These are phyloP conservation scores for Ramazzottius varieornatus DNA, from an alignment of 2,888 invertebrate species.

Conservation along the genomic window DNA sequence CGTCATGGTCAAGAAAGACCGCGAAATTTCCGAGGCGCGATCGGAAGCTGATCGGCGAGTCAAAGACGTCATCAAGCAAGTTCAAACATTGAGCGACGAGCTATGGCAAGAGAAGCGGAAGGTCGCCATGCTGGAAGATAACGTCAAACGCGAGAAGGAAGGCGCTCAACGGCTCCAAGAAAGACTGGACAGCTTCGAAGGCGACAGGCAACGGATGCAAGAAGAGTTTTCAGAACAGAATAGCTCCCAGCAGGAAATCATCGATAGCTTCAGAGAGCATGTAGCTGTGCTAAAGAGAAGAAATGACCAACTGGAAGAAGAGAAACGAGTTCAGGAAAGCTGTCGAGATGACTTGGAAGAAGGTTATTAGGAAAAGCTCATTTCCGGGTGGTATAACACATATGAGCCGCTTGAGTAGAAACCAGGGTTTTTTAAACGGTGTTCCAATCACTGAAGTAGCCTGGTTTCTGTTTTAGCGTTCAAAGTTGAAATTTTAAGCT, in stretches of 20 bases:
- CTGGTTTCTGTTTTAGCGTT: too few species aligned
- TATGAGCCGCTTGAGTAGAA: too few species aligned
- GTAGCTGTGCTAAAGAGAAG: not conserved
- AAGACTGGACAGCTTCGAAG: not conserved
- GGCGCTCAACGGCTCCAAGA: not conserved
- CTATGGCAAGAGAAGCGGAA: not conserved
- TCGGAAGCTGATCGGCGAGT: not conserved
- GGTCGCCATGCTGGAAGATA: not conserved
- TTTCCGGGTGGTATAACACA: too few species aligned
- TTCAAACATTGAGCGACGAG: not conserved
- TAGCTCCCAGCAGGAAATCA: not conserved
- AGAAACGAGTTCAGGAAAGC: not conserved
- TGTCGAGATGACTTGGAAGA: not conserved
- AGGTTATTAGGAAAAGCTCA: not conserved
- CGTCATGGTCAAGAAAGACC: not conserved
- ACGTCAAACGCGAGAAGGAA: not conserved
- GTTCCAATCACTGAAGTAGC: too few species aligned
- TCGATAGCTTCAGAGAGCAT: not conserved
- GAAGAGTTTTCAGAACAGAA: not conserved
- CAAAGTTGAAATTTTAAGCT: too few species aligned
- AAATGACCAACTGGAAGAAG: not conserved
- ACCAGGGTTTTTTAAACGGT: too few species aligned
- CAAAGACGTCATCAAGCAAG: not conserved
- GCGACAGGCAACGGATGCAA: not conserved
- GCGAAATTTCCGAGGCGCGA: not conserved